Base-by-base conservation (phyloP, 2,797 vertebrate genomes). In the Dicrostonyx torquatus region DNA sequence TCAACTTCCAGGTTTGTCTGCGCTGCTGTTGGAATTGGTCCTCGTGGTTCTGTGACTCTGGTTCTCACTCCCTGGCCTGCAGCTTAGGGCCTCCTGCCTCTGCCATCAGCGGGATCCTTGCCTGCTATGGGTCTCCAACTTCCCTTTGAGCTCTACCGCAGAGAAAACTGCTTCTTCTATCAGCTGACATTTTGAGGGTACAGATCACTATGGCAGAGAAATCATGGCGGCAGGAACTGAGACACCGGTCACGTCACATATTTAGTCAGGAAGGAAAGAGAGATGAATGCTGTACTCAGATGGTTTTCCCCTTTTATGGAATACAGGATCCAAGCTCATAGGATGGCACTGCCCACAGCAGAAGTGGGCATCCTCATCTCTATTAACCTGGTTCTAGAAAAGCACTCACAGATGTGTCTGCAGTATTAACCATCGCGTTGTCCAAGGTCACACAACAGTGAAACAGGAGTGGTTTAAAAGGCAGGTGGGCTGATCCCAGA, bases 91-190 rank as follows among this genome's bases (percentile, higher is more conserved):
- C n/a, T 40, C 13, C 68, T 78, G 14, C 22, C 15, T 68, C 15
- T 68, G 20, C 64, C 5, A 5, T 45, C 34, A 40, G 26, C 64
- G 10, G 10, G 84, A 34, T 29, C 5, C 37, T 82, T 26, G 24
- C 29, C 24, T 3, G 40, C 55, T 62, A 29, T 73, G 43, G 24
- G 2, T 34, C 68, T 48, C 78, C 66, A 31, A 76, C 26, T 40
- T 85, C 13, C 10, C 12, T 55, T 72, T 62, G 29, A 24, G 9
- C 77, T 50, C 77, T 50, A 60, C 3, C 48, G 40, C 34, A 85
- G 50, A 53, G 37, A 95, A 89, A 84, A 43, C 12, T 34, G 48
- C 78, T 82, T 77, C 76, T 89, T 80, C 66, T 89, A 78, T 77
- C 11, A 60, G 31, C 45, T 37, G 20, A 29, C 4, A 2, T 2